Evolutionary conservation across 2,113 vertebrate species (phyloP).

Genomic region (Oryzias javanicus): DNA sequence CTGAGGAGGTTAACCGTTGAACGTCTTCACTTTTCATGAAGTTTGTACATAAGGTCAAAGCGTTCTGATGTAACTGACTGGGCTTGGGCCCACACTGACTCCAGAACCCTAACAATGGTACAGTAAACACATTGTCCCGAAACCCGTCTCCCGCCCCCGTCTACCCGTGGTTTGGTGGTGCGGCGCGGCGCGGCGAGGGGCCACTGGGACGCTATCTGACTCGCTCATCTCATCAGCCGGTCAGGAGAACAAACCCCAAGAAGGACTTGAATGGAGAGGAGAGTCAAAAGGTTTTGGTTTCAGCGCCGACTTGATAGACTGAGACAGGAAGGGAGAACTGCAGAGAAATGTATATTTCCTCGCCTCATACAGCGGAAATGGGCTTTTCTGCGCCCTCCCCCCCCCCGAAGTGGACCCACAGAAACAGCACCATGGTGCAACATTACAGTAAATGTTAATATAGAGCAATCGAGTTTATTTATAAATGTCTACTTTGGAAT

Average conservation of each 20-base stretch:
- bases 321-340: slow-evolving; percentile 9
- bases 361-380: background rate
- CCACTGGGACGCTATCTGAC: slow-evolving; percentile 36
- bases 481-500: too few relatives aligned
- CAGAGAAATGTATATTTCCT: background rate
- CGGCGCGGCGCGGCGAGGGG: slow-evolving; percentile 11
- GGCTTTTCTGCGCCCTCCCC: background rate
- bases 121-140: slow-evolving; percentile 58
- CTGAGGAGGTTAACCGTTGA: slow-evolving; percentile 33
- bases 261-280: slow-evolving; percentile 30
- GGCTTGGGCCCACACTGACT: slow-evolving; percentile 27
- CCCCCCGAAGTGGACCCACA: background rate
- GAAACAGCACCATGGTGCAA: too few relatives aligned
- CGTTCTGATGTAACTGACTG: slow-evolving; percentile 28
- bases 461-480: too few relatives aligned
- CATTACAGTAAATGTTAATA: too few relatives aligned
- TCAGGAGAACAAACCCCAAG: slow-evolving; percentile 37
- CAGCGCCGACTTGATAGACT: slow-evolving; percentile 10
- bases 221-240: slow-evolving; percentile 54
- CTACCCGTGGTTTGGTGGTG: slow-evolving; percentile 3
- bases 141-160: slow-evolving; percentile 15
- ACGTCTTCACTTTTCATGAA: slow-evolving; percentile 27
- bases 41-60: slow-evolving; percentile 19
- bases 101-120: slow-evolving; percentile 35
- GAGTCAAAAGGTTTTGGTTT: slow-evolving; percentile 37